Percentiles rank a stretch among this genome's conserved stretches.
Conservation (phyloP, 2,888 invertebrate species). For the Ormia ochracea region DNA sequence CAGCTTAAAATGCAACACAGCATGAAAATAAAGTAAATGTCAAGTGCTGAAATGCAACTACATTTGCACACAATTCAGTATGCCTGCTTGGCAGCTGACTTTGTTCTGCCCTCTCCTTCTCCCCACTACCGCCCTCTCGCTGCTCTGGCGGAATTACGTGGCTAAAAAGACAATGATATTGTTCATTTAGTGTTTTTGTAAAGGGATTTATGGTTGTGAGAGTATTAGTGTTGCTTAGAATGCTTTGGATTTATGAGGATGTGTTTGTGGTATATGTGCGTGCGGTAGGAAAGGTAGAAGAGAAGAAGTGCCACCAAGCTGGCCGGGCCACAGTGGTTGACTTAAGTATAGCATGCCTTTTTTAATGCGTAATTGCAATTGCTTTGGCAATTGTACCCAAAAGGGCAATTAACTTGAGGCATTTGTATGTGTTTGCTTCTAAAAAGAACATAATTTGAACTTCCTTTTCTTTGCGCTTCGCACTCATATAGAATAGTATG, state of each 20-base stretch:
- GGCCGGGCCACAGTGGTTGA: not conserved
- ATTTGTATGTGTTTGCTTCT: conserved; percentile 66
- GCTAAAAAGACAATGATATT: conserved; percentile 30
- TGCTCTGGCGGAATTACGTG: conserved; percentile 20
- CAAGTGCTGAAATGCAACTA: conserved; percentile 53
- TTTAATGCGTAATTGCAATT: conserved; percentile 48
- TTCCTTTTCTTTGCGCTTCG: not conserved
- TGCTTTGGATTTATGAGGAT: conserved; percentile 29
- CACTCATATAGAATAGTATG: not conserved
- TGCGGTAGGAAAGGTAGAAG: not conserved
- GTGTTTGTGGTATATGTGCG: not conserved
- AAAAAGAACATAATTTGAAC: not conserved
- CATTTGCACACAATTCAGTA: conserved; percentile 4
- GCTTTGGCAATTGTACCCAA: conserved; percentile 74
- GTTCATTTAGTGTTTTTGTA: conserved; percentile 11
- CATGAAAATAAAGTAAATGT: conserved; percentile 55
- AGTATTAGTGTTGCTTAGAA: conserved; percentile 44
- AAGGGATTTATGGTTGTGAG: conserved; percentile 25
- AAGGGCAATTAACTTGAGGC: conserved; percentile 74
- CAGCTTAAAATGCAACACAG: conserved; percentile 62
- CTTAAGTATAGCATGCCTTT: not conserved
- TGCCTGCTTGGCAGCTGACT: conserved; percentile 2
- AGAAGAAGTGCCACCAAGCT: not conserved
- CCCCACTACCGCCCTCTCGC: too few species aligned
- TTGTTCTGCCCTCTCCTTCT: not conserved